Conservation (phyloP, 2,797 vertebrate species). For the Enteromius argenteus region DNA sequence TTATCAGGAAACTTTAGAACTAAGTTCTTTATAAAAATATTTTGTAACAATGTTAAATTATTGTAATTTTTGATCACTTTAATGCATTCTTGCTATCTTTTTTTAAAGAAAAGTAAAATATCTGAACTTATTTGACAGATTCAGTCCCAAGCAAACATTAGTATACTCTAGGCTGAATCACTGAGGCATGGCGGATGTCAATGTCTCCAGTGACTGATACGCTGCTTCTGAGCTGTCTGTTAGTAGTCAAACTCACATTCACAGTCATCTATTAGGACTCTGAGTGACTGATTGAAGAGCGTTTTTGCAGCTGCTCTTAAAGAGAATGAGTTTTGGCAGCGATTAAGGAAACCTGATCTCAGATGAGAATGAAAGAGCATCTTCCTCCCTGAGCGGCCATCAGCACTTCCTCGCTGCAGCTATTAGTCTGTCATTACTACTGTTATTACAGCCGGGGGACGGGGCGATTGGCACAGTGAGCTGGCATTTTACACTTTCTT, state of each 20-base stretch:
- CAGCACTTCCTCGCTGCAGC: conserved; percentile 22
- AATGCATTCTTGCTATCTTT: background rate
- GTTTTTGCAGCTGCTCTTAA: conserved; percentile 42
- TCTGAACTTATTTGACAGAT: background rate
- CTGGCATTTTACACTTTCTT: conserved; percentile 34
- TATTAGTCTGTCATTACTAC: conserved; percentile 30
- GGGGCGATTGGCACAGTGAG: conserved; percentile 16
- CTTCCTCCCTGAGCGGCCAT: conserved; percentile 17
- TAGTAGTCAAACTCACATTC: conserved; percentile 11
- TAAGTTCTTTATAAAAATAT: background rate
- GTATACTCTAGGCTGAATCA: background rate
- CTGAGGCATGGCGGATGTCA: background rate
- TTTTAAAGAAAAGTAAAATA: background rate
- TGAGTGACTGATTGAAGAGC: conserved; percentile 4
- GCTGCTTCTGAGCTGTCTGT: background rate
- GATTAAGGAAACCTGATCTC: conserved; percentile 22
- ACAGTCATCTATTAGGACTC: background rate
- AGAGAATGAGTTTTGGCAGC: conserved; percentile 25
- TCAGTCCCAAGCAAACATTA: background rate
- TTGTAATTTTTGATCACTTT: background rate
- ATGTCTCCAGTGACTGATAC: background rate
- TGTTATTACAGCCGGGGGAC: conserved; percentile 9
- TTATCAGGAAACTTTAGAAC: too few species aligned
- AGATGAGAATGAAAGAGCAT: conserved; percentile 26
- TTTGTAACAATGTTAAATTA: background rate